Base-by-base conservation (phyloP, 2,888 invertebrate species). In the Slavum lentiscoides region DNA sequence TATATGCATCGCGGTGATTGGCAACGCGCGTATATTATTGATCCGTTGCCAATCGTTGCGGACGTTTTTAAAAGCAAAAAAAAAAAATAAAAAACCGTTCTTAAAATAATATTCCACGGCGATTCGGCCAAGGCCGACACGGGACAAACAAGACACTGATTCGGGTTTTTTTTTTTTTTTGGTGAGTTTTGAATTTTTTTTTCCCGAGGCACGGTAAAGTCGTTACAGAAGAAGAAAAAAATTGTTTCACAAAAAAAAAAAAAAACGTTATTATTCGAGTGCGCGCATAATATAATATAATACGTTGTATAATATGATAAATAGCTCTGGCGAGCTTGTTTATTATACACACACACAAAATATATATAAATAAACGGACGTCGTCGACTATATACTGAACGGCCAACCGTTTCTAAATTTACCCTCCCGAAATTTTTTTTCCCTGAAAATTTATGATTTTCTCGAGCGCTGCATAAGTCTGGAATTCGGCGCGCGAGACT, bases 1-100 rank as follows among this genome's bases (percentile, higher is more conserved):
- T 0, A 5, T 43, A 6, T 17, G 17, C 59, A 61, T 61, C 49
- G 11, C 8, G 53, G 55, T 11, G 66, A 74, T 74, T 74, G 66
- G 74, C 74, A 49, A 39, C 49, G 37, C 61, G 59, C 30, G 37
- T 58, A n/a, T 67, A 58, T n/a, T 59, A 77, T 69, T 77, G 77
- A 77, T 77, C 77, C 69, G 77, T 77, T 77, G 69, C 77, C 77
- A 77, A 77, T 77, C 69, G 69, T 30, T 30, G 76, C 49, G 77
- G 58, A 74, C 74, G 37, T 53, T 53, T 74, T 64, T 64, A 62
- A n/a, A n/a, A n/a, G n/a, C n/a, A n/a, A 30, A 30, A 30, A 30
- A 30, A 30, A 30, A 2, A 30, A 30, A 30, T 30, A 30, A 30
- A 30, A 30, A 62, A 23, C 55, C 39, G 69, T 77, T 77, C 77